Percentiles rank a stretch among this genome's conserved stretches.
Conservation (phyloP, 2,113 vertebrate species). For the Lota lota region DNA sequence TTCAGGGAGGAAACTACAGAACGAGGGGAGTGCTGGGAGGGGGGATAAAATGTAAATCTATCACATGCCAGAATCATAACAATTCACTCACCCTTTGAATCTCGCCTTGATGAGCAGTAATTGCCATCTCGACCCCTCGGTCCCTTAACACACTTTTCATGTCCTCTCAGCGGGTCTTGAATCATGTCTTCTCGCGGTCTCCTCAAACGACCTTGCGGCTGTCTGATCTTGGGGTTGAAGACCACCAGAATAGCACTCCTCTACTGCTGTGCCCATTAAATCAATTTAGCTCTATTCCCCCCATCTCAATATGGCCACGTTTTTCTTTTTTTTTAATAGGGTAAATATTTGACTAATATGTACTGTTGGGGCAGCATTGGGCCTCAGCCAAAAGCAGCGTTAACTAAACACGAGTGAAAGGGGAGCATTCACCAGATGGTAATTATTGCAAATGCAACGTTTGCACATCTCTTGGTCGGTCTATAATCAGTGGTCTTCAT, state of each 20-base stretch:
- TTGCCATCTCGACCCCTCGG: slow-evolving; percentile 49
- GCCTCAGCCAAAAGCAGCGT: slow-evolving; percentile 61
- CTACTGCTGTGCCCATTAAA: slow-evolving; percentile 71
- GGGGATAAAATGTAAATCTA: slow-evolving; percentile 55
- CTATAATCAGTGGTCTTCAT: slow-evolving; percentile 44
- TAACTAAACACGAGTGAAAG: slow-evolving; percentile 62
- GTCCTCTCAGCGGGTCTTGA: slow-evolving; percentile 61
- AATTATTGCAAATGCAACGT: slow-evolving; percentile 59
- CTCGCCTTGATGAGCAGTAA: slow-evolving; percentile 58
- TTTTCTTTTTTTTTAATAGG: slow-evolving; percentile 63
- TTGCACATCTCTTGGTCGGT: slow-evolving; percentile 34
- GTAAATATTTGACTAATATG: slow-evolving; percentile 78
- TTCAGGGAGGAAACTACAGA: slow-evolving; percentile 45
- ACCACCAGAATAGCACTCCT: slow-evolving; percentile 71
- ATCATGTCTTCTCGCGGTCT: slow-evolving; percentile 64
- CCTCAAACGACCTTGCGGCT: slow-evolving; percentile 55
- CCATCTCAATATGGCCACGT: slow-evolving; percentile 71
- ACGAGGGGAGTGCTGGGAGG: neutral
- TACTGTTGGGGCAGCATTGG: slow-evolving; percentile 70
- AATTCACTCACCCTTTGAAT: slow-evolving; percentile 63
- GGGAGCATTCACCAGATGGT: slow-evolving; percentile 58
- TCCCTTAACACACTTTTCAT: slow-evolving; percentile 60
- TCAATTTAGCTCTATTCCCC: slow-evolving; percentile 62
- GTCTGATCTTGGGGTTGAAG: slow-evolving; percentile 56
- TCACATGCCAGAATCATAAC: slow-evolving; percentile 47